Base-by-base conservation (phyloP, 2,888 invertebrate genomes). In the Dioctria linearis region DNA sequence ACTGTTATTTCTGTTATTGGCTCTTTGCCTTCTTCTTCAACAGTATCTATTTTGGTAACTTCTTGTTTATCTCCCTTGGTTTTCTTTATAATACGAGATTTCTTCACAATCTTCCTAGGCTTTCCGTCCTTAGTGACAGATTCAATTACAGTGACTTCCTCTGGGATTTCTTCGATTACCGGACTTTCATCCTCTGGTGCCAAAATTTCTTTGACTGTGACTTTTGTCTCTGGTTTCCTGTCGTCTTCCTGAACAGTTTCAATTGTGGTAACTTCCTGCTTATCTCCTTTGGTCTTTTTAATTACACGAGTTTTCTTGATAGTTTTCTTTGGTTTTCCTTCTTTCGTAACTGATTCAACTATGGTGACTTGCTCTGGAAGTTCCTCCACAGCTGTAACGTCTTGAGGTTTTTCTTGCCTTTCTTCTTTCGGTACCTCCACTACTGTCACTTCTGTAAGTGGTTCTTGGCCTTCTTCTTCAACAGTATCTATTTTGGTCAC, bases 91-190 rank as follows among this genome's bases (percentile, higher is more conserved):
- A 83, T 82, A 6, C 84, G 81, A 61, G 84, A 84, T 85, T 86
- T 86, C 4, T 87, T 87, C 8, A 84, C 78, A 83, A 80, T 85
- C 80, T 43, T 87, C 83, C 61, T 81, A 6, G 86, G 83, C 78
- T 86, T 87, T 3, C 81, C 81, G 9, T 76, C 73, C 3, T 80
- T 66, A 9, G 57, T 78, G 0, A 49, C n/a, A 4, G 69, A 40
- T 61, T 80, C 80, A 8, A 76, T 43, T 3, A 83, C 73, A 6
- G 57, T 79, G 3, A 82, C 61, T 61, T 82, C 82, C 87, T 89
- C 85, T 85, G 86, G 83, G 86, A 88, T 65, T 82, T 87, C 79
- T 84, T 89, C 86, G 0, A 85, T 85, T 25, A 84, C 84, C n/a
- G 82, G 76, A 65, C 86, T 87, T 5, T 87, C 25, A 25, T 25